Base-by-base conservation (phyloP, 1,140 invertebrate species). In the Temnothorax nylanderi region DNA sequence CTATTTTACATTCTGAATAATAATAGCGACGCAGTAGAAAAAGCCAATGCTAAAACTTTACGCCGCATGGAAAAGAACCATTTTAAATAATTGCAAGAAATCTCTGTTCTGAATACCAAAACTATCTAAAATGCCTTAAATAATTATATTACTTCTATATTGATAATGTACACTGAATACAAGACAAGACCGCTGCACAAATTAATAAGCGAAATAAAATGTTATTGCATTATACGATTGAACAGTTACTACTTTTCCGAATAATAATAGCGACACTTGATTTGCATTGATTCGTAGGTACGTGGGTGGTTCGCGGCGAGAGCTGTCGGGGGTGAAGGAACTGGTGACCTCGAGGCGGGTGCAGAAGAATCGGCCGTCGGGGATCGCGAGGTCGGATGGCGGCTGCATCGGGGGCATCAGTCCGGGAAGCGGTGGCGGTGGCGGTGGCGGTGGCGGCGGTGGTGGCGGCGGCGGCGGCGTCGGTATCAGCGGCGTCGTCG, bases 281-380 rank as follows among this genome's bases (percentile, higher is more conserved):
- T 64, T 76, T 85, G 32, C 34, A 58, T 60, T 62, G 34, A 10
- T 89, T 91, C 90, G 72, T 67, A 95, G 94, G 82, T 94, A 92
- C 91, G 94, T 93, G 41, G 89, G 93, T 74, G 91, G 93, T 62
- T 93, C 94, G 47, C 94, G 93, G 77, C 90, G 94, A 89, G 94
- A 95, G 77, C 88, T 94, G 85, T 92, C 93, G n/a, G 93, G 93
- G 72, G 91, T 94, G 76, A 95, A 95, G 85, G 94, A 95, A 87
- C 69, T 93, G 72, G 94, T 94, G 85, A 92, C 87, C 87, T 93
- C 93, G 80, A 92, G 94, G 60, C 92, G 94, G 80, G 93, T 93
- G 71, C 92, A 93, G 84, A 95, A 93, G 72, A 93, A 91, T 80
- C 92, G 93, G 69, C 93, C 93, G 44, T 85, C 92, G 44, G 92